Conservation (phyloP, 1,140 invertebrate genomes). For the Dufourea novaeangliae region DNA sequence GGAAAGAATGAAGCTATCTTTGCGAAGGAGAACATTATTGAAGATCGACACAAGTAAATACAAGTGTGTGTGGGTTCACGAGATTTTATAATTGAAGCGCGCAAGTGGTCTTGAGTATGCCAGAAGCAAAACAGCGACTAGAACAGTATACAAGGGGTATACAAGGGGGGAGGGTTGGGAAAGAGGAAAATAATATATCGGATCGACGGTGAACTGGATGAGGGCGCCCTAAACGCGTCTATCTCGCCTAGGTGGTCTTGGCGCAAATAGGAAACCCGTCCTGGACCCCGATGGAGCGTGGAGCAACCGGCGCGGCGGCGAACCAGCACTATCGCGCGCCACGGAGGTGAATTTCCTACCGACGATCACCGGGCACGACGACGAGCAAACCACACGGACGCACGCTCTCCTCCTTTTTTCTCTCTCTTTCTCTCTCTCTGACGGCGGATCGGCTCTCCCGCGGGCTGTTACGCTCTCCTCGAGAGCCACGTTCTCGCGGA, state of each 20-base stretch:
- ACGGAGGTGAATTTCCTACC: constrained; percentile 45
- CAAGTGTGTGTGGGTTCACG: too few relatives aligned
- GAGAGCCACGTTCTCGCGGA: constrained; percentile 52
- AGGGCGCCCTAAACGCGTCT: constrained; percentile 43
- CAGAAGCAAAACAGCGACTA: too few relatives aligned
- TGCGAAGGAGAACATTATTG: too few relatives aligned
- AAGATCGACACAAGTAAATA: too few relatives aligned
- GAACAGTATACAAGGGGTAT: too few relatives aligned
- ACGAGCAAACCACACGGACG: constrained; percentile 37
- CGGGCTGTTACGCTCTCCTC: constrained; percentile 1
- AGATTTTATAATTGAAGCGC: too few relatives aligned
- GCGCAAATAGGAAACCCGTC: constrained; percentile 58
- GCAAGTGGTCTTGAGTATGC: too few relatives aligned
- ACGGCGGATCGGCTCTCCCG: constrained; percentile 25
- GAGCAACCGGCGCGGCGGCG: constrained; percentile 20
- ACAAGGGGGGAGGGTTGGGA: too few relatives aligned
- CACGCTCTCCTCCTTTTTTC: constrained; percentile 53
- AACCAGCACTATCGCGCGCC: neutral
- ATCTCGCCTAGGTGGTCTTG: constrained; percentile 53
- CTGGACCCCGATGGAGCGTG: constrained; percentile 48
- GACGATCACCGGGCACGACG: constrained; percentile 48
- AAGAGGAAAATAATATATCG: constrained; percentile 31
- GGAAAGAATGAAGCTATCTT: too few relatives aligned
- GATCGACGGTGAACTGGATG: constrained; percentile 22
- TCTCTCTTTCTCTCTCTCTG: too few relatives aligned